phyloP scores from a whole-genome alignment of 1,140 invertebrate species.

The Streblospio benedicti region DNA sequence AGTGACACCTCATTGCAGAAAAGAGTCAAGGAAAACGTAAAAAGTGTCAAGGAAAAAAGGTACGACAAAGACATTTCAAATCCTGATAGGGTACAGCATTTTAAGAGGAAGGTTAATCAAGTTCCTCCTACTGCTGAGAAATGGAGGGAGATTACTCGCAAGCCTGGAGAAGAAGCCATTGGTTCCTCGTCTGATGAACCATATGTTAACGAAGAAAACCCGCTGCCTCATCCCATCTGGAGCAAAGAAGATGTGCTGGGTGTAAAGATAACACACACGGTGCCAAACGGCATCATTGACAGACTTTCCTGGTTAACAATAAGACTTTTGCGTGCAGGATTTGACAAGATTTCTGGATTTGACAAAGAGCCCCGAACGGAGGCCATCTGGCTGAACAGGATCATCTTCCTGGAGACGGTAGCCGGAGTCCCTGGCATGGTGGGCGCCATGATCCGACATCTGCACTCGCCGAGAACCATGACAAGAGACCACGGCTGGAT shows the following conservation, averaged over 20 bases:
- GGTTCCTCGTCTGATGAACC: neutral
- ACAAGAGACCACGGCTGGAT: slow-evolving; percentile 48
- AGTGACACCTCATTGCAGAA: too few species aligned
- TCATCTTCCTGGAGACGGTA: slow-evolving; percentile 41
- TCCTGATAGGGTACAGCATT: neutral
- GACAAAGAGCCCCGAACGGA: slow-evolving; percentile 30
- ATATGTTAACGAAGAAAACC: slow-evolving; percentile 24
- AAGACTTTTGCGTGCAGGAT: slow-evolving; percentile 26
- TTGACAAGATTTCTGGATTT: slow-evolving; percentile 38
- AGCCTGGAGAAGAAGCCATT: too few species aligned
- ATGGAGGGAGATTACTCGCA: too few species aligned
- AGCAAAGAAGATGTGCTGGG: slow-evolving; percentile 29
- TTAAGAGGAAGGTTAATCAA: neutral
- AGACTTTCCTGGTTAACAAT: slow-evolving; percentile 30
- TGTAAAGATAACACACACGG: slow-evolving; percentile 35
- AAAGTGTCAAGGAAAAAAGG: too few species aligned
- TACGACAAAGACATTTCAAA: neutral
- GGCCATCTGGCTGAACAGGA: slow-evolving; percentile 36
- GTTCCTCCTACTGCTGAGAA: too few species aligned
- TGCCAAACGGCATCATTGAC: slow-evolving; percentile 32
- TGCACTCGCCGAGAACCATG: slow-evolving; percentile 41
- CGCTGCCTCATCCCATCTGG: slow-evolving; percentile 28
- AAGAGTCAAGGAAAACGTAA: too few species aligned
- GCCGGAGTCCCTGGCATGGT: slow-evolving; percentile 45
- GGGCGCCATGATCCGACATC: slow-evolving; percentile 45